Evolutionary conservation across 2,797 vertebrate genomes (phyloP).

Genomic region (Enteromius radiatus): DNA sequence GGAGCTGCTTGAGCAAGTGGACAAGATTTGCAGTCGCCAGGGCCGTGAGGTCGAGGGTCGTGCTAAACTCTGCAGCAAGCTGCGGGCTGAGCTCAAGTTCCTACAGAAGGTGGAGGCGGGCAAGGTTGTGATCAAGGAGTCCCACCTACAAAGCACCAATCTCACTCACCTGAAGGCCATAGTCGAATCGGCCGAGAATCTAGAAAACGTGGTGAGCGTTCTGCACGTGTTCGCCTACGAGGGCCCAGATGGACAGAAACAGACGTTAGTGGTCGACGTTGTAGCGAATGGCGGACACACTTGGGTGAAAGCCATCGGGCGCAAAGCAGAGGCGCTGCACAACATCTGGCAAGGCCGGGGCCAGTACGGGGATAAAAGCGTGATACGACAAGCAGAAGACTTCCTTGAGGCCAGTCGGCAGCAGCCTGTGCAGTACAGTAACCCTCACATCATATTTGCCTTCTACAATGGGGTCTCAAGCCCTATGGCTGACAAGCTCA

Average conservation of each 20-base stretch:
- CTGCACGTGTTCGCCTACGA: conserved; percentile 89
- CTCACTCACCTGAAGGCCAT: conserved; percentile 92
- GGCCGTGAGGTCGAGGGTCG: conserved; percentile 85
- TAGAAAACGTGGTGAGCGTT: conserved; percentile 85
- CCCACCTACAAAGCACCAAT: conserved; percentile 94
- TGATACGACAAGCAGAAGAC: conserved; percentile 89
- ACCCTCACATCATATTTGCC: conserved; percentile 90
- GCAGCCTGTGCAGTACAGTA: conserved; percentile 89
- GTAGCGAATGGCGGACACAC: conserved; percentile 91
- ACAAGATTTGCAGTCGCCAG: conserved; percentile 81
- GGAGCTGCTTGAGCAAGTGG: conserved; percentile 83
- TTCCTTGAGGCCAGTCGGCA: conserved; percentile 89
- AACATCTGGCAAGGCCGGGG: conserved; percentile 97
- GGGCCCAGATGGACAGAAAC: conserved; percentile 77
- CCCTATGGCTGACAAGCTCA: conserved; percentile 89
- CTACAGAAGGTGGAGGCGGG: conserved; percentile 86
- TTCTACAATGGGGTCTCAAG: conserved; percentile 94
- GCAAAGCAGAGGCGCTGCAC: conserved; percentile 94
- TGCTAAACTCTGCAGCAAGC: conserved; percentile 88
- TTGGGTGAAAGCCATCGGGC: conserved; percentile 95
- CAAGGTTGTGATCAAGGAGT: conserved; percentile 87
- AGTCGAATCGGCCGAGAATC: conserved; percentile 87
- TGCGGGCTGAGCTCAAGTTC: conserved; percentile 92
- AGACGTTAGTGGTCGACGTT: conserved; percentile 91
- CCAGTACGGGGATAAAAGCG: conserved; percentile 92